Evolutionary conservation across 2,888 invertebrate species (phyloP).

Genomic region (Lissocephala sabroskyi): DNA sequence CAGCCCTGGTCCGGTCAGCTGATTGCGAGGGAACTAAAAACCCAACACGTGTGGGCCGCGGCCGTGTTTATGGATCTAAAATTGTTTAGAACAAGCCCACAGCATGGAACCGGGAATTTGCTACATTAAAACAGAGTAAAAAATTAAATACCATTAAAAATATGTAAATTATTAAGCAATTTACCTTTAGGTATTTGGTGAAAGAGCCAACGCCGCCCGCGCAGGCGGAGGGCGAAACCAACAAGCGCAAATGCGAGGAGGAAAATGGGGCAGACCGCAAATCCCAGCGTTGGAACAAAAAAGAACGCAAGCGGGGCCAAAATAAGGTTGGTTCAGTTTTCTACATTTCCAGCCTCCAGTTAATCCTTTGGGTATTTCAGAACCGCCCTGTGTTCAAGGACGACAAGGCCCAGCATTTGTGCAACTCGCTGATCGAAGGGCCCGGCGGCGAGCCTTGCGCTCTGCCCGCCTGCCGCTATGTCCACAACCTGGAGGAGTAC

Average conservation of each 20-base stretch:
- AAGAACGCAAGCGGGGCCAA: conserved; percentile 68
- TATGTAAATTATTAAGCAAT: background rate
- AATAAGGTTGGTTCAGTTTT: too few relatives aligned
- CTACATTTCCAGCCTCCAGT: background rate
- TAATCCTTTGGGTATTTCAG: conserved; percentile 27
- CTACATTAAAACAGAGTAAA: conserved; percentile 68
- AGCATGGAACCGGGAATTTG: conserved; percentile 70
- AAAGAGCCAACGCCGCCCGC: conserved; percentile 10
- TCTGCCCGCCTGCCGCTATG: conserved; percentile 81
- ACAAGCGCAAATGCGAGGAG: conserved; percentile 45
- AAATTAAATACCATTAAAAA: background rate
- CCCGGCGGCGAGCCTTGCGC: conserved; percentile 67
- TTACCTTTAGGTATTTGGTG: conserved; percentile 31
- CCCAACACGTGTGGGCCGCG: conserved; percentile 43
- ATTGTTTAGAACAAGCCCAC: conserved; percentile 35
- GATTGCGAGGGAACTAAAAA: too few relatives aligned
- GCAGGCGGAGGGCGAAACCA: conserved; percentile 20
- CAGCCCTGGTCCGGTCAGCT: conserved; percentile 6
- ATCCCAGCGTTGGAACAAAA: conserved; percentile 36
- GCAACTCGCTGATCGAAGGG: conserved; percentile 67
- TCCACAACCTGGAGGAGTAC: conserved; percentile 84
- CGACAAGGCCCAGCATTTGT: conserved; percentile 65
- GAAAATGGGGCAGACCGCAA: conserved; percentile 9
- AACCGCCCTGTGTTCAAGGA: conserved; percentile 70
- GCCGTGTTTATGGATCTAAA: conserved; percentile 27